A percentile compares a stretch with the other conserved stretches of the same genome.
phyloP scores from a whole-genome alignment of 2,888 invertebrate species.

The Acholoe squamosa region DNA sequence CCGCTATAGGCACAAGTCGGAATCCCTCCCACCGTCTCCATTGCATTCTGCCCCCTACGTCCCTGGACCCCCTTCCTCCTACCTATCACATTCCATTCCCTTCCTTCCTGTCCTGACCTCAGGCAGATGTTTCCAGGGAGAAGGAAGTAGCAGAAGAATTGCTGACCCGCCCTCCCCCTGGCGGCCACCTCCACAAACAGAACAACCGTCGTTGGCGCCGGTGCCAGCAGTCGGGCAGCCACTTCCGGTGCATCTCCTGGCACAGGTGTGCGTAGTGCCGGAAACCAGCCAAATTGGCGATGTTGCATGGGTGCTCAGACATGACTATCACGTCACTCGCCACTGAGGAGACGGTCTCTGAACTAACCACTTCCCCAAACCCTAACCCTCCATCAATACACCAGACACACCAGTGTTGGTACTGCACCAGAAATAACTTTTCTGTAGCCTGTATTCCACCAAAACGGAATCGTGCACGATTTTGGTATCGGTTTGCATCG shows the following conservation, averaged over 20 bases:
- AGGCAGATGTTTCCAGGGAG: background rate
- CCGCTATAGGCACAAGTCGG: too few species aligned
- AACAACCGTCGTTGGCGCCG: background rate
- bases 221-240: background rate
- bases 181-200: background rate
- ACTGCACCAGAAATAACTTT: too few species aligned
- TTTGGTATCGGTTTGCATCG: too few species aligned
- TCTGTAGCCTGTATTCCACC: too few species aligned
- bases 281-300: slow-evolving; percentile 42
- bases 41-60: background rate
- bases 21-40: background rate
- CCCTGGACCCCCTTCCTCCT: background rate
- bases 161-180: background rate
- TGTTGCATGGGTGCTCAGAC: background rate
- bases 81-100: background rate
- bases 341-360: too few species aligned
- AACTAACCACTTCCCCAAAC: too few species aligned
- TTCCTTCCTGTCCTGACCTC: too few species aligned
- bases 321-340: background rate
- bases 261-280: slow-evolving; percentile 4
- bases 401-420: too few species aligned
- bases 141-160: background rate
- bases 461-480: too few species aligned
- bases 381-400: too few species aligned
- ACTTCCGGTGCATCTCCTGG: slow-evolving; percentile 17